These are phyloP conservation scores for Stigmatopora nigra DNA, from an alignment of 2,113 vertebrate species.

Conservation along the genomic window DNA sequence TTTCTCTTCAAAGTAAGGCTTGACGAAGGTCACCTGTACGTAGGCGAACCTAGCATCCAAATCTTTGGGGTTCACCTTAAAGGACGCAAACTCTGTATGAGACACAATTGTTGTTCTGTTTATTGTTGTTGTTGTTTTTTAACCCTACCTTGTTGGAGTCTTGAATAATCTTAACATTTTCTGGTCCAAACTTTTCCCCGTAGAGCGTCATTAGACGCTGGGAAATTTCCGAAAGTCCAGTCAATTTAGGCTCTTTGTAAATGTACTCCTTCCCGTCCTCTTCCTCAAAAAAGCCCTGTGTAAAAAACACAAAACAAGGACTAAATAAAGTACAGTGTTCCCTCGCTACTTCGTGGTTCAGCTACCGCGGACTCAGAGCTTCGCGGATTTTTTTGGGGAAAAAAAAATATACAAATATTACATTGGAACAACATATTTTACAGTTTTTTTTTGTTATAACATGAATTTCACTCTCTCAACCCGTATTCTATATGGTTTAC, in stretches of 20 bases:
- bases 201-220: conserved; percentile 86
- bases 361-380: no score
- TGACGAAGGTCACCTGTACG: conserved; percentile 93
- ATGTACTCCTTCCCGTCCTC: conserved; percentile 96
- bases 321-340: neutral
- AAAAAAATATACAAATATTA: no score
- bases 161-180: conserved; percentile 90
- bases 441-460: no score
- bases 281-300: conserved; percentile 91
- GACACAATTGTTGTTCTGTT: no score
- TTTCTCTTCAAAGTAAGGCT: conserved; percentile 92
- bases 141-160: conserved; percentile 86
- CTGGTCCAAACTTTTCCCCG: conserved; percentile 89
- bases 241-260: conserved; percentile 97
- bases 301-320: conserved; percentile 5
- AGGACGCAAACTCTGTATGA: neutral
- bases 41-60: conserved; percentile 88
- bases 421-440: no score
- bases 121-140: no score
- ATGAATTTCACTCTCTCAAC: no score
- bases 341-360: no score
- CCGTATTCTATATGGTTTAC: no score
- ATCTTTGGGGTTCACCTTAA: conserved; percentile 85
- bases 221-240: conserved; percentile 90
- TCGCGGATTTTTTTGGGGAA: no score